A percentile compares a stretch with the other conserved stretches of the same genome.
phyloP scores from a whole-genome alignment of 2,113 vertebrate genomes.

The Choloepus hoffmanni region DNA sequence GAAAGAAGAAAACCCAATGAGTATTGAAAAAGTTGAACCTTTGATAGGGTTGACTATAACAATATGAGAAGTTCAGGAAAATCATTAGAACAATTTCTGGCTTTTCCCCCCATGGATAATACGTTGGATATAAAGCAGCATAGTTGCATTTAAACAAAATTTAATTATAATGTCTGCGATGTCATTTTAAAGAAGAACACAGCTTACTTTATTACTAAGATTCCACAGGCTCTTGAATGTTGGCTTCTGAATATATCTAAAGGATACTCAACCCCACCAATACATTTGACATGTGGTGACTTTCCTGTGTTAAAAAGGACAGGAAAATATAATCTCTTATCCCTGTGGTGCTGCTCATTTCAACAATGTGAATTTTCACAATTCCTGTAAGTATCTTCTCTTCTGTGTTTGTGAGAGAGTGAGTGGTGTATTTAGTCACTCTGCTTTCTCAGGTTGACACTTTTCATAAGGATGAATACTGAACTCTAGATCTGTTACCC shows the following conservation, averaged over 20 bases:
- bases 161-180: not conserved
- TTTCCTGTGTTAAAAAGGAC: not conserved
- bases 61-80: not conserved
- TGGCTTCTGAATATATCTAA: not conserved
- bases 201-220: not conserved
- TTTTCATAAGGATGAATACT: not conserved
- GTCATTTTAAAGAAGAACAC: not conserved
- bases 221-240: not conserved
- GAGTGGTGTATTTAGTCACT: not conserved
- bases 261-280: not conserved
- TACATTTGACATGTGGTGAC: not conserved
- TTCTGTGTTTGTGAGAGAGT: not conserved
- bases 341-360: not conserved
- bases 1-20: not conserved
- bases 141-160: slow-evolving; percentile 43
- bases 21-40: not conserved
- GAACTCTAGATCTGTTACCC: not conserved
- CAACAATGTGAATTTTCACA: not conserved
- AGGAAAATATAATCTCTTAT: not conserved
- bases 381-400: not conserved
- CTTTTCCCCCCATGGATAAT: not conserved
- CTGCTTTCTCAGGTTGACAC: not conserved
- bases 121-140: not conserved
- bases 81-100: not conserved
- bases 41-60: not conserved